Evolutionary conservation across 2,888 invertebrate genomes (phyloP).

Genomic region (Drosophila dives): DNA sequence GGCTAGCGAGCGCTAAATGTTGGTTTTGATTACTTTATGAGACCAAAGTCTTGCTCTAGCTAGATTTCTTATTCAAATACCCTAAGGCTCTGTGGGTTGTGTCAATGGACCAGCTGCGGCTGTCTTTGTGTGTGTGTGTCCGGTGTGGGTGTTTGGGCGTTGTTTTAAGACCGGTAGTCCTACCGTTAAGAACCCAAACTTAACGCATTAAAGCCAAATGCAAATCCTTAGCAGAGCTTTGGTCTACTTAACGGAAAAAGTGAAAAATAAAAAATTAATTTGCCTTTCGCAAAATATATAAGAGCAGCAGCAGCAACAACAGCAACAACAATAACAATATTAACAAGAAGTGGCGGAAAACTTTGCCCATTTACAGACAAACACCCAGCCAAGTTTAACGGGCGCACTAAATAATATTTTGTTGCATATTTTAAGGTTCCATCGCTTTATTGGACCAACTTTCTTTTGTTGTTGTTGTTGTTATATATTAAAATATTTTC

Average conservation of each 20-base stretch:
- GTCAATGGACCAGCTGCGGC: constrained; percentile 32
- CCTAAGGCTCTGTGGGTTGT: constrained; percentile 43
- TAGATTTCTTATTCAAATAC: constrained; percentile 63
- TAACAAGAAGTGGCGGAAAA: constrained; percentile 44
- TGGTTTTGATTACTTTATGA: constrained; percentile 71
- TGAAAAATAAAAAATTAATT: constrained; percentile 57
- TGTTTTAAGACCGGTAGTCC: constrained; percentile 57
- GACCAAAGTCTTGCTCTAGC: constrained; percentile 36
- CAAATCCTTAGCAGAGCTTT: constrained; percentile 8
- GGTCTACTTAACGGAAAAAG: constrained; percentile 19
- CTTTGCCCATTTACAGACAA: constrained; percentile 59
- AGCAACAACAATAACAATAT: constrained; percentile 18
- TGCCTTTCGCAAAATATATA: constrained; percentile 36
- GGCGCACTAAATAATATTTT: constrained; percentile 71
- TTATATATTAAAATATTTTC: constrained; percentile 34
- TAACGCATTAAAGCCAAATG: constrained; percentile 47
- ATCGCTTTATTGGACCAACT: constrained; percentile 40
- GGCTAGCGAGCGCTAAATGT: constrained; percentile 34
- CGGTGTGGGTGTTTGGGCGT: constrained; percentile 19
- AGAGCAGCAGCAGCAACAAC: neutral
- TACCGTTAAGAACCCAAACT: constrained; percentile 30
- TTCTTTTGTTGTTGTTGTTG: constrained; percentile 17
- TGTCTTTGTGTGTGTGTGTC: constrained; percentile 3
- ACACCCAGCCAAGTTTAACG: constrained; percentile 62
- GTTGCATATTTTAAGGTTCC: constrained; percentile 64